Conservation (phyloP, 1,140 invertebrate genomes). For the Apis mellifera region DNA sequence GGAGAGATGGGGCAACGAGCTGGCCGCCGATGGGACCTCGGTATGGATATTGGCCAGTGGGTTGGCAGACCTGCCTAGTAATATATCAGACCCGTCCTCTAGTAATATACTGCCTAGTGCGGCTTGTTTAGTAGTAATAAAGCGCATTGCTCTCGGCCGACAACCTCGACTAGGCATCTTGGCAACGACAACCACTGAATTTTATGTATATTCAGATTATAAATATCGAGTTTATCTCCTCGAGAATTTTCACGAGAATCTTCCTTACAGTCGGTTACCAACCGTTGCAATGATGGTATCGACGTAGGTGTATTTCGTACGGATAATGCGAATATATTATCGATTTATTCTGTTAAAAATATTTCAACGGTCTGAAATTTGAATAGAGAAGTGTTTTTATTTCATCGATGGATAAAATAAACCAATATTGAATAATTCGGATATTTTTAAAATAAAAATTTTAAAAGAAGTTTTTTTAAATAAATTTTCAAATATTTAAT, state of each 20-base stretch:
- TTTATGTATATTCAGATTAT: slow-evolving; percentile 8
- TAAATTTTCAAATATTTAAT: too few relatives aligned
- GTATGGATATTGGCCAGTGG: slow-evolving; percentile 72
- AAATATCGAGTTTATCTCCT: not conserved
- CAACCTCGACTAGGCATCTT: slow-evolving; percentile 24
- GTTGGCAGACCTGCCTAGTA: slow-evolving; percentile 65
- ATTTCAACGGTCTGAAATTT: too few relatives aligned
- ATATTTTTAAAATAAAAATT: too few relatives aligned
- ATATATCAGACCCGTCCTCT: slow-evolving; percentile 71
- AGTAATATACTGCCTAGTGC: slow-evolving; percentile 73
- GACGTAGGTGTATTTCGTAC: too few relatives aligned
- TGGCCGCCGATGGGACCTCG: slow-evolving; percentile 51
- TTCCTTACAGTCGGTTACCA: not conserved
- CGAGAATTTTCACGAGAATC: not conserved
- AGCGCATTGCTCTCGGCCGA: slow-evolving; percentile 55
- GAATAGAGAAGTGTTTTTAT: too few relatives aligned
- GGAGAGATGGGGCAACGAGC: slow-evolving; percentile 10
- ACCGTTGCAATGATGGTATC: too few relatives aligned
- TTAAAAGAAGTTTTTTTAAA: too few relatives aligned
- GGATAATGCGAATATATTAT: too few relatives aligned
- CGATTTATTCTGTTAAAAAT: too few relatives aligned
- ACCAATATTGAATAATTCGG: too few relatives aligned
- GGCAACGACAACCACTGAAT: slow-evolving; percentile 28
- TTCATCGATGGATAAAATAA: too few relatives aligned
- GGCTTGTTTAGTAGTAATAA: slow-evolving; percentile 74